These are phyloP conservation scores for Fistularia tabacaria DNA, from an alignment of 2,797 vertebrate species.

Conservation along the genomic window DNA sequence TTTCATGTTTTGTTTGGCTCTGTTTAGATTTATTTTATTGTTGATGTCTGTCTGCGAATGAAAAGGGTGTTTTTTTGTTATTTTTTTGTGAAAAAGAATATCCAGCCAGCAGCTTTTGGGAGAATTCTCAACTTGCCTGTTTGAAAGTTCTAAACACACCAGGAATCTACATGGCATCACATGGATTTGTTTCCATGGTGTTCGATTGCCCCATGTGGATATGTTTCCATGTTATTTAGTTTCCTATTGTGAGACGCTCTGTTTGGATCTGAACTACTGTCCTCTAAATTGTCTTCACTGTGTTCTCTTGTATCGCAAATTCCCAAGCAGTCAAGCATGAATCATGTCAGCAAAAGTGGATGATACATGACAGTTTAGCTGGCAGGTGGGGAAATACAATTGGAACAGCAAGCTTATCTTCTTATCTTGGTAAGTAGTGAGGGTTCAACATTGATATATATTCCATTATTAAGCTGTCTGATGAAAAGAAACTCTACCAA, in stretches of 20 bases:
- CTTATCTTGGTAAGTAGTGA: not conserved
- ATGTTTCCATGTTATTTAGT: conserved; percentile 66
- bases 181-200: conserved; percentile 61
- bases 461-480: not conserved
- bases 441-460: not conserved
- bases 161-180: conserved; percentile 34
- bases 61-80: not conserved
- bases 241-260: conserved; percentile 44
- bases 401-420: not conserved
- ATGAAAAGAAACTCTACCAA: not conserved
- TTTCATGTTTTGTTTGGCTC: too few relatives aligned
- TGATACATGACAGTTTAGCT: conserved; percentile 1
- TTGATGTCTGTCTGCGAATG: not conserved
- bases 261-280: conserved; percentile 40
- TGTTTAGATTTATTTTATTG: too few relatives aligned
- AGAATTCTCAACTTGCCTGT: conserved; percentile 37
- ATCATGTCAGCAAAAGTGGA: not conserved
- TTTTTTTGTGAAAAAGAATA: not conserved
- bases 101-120: conserved; percentile 21
- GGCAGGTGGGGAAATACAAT: not conserved
- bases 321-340: conserved; percentile 19
- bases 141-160: conserved; percentile 39
- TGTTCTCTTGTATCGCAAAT: conserved; percentile 32
- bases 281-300: conserved; percentile 45
- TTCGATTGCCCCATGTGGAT: conserved; percentile 56